phyloP scores from a whole-genome alignment of 2,797 vertebrate species.

The Pteropus rufus region DNA sequence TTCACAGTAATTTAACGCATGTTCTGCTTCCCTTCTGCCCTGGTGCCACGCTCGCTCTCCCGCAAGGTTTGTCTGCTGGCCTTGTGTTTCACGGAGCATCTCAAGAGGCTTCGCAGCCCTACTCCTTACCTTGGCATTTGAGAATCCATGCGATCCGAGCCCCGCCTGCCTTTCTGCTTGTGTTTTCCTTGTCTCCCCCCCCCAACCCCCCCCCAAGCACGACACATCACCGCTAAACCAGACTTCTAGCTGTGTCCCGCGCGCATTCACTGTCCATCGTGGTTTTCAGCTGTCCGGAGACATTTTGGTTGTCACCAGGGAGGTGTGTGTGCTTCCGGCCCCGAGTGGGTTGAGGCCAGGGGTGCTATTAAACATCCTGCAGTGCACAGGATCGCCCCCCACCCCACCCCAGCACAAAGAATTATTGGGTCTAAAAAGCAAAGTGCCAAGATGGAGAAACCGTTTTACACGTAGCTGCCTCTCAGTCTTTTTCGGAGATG shows the following conservation, averaged over 20 bases:
- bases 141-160: not conserved
- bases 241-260: not conserved
- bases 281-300: not conserved
- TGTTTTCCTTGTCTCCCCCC: not conserved
- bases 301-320: not conserved
- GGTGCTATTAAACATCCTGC: accelerated
- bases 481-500: accelerated
- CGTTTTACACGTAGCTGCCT: no score
- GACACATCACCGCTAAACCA: not conserved
- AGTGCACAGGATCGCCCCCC: not conserved
- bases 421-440: not conserved
- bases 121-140: not conserved
- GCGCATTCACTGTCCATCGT: not conserved
- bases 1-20: not conserved
- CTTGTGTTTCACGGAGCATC: no score
- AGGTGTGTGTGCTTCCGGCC: no score
- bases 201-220: not conserved
- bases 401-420: not conserved
- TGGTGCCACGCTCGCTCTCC: not conserved
- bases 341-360: not conserved
- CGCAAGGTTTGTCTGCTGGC: not conserved
- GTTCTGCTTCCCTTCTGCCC: not conserved
- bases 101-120: not conserved
- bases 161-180: no score
- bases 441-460: accelerated